A percentile compares a stretch with the other conserved stretches of the same genome.
These are phyloP conservation scores for Vireo griseus DNA, from an alignment of 2,797 vertebrate species.

Conservation along the genomic window DNA sequence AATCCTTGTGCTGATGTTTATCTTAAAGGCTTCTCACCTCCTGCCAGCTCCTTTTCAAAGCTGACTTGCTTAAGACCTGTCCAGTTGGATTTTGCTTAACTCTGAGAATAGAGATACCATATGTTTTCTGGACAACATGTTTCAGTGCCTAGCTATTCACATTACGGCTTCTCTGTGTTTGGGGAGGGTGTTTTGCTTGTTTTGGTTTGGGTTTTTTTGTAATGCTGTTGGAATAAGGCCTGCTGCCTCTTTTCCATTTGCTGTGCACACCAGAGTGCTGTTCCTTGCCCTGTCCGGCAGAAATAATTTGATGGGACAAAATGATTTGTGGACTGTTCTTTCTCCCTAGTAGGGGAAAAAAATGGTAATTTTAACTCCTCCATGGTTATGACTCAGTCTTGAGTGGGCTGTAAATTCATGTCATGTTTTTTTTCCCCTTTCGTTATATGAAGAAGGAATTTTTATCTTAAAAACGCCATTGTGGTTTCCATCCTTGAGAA, in stretches of 20 bases:
- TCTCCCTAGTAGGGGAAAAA: neutral
- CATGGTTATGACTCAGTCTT: constrained; percentile 5
- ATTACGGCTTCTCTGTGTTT: neutral
- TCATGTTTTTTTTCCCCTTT: neutral
- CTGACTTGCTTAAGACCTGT: neutral
- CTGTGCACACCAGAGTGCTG: neutral
- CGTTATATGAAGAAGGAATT: neutral
- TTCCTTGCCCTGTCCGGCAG: neutral
- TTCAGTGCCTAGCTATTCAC: neutral
- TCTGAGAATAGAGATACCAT: neutral
- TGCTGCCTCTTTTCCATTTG: neutral
- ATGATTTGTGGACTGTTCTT: neutral
- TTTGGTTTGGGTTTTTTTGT: neutral
- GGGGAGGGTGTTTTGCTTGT: neutral
- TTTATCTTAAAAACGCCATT: neutral
- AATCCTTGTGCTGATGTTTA: neutral
- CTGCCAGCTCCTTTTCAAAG: neutral
- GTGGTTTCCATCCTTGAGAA: neutral
- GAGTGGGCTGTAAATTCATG: neutral
- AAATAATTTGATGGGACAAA: neutral
- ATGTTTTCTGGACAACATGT: neutral
- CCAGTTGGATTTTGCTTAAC: neutral
- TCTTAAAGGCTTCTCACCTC: neutral
- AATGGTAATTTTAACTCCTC: neutral
- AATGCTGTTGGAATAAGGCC: neutral